Conservation (phyloP, 2,888 invertebrate species). For the Sphaerophoria rueppellii region DNA sequence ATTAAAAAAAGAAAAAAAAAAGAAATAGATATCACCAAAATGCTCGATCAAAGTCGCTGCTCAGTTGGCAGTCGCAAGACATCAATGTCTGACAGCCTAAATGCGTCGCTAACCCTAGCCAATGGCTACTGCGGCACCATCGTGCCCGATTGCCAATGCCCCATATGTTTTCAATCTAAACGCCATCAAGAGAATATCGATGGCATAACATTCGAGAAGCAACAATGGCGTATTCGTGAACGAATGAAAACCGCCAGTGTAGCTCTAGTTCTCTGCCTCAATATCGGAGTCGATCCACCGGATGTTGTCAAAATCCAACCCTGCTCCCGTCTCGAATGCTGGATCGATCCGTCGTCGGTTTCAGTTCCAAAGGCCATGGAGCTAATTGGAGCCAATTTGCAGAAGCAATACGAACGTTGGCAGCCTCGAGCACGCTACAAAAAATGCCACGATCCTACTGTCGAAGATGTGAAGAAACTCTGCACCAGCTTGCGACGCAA, state of each 20-base stretch:
- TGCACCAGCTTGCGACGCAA: conserved; percentile 96
- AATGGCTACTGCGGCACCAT: conserved; percentile 71
- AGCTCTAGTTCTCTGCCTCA: conserved; percentile 97
- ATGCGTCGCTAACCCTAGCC: conserved; percentile 74
- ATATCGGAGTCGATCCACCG: conserved; percentile 99
- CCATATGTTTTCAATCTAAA: conserved; percentile 79
- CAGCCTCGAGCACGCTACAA: conserved; percentile 99
- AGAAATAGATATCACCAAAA: conserved; percentile 32
- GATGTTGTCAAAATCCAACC: conserved; percentile 98
- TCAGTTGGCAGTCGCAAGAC: conserved; percentile 74
- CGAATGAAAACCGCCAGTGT: conserved; percentile 99
- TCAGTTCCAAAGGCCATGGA: conserved; percentile 96
- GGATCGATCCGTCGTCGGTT: conserved; percentile 96
- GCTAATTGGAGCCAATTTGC: conserved; percentile 94
- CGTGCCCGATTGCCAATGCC: conserved; percentile 76
- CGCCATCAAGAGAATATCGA: conserved; percentile 88
- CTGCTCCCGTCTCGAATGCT: conserved; percentile 97
- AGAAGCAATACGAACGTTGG: conserved; percentile 99
- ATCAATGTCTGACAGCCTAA: conserved; percentile 75
- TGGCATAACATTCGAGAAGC: conserved; percentile 86
- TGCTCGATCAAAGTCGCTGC: conserved; percentile 53
- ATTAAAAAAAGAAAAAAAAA: conserved; percentile 21
- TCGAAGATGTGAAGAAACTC: conserved; percentile 98
- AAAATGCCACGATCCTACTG: conserved; percentile 97
- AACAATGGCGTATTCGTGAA: conserved; percentile 96